These are phyloP conservation scores for Lepidonotus clava DNA, from an alignment of 2,888 invertebrate genomes.

Conservation along the genomic window DNA sequence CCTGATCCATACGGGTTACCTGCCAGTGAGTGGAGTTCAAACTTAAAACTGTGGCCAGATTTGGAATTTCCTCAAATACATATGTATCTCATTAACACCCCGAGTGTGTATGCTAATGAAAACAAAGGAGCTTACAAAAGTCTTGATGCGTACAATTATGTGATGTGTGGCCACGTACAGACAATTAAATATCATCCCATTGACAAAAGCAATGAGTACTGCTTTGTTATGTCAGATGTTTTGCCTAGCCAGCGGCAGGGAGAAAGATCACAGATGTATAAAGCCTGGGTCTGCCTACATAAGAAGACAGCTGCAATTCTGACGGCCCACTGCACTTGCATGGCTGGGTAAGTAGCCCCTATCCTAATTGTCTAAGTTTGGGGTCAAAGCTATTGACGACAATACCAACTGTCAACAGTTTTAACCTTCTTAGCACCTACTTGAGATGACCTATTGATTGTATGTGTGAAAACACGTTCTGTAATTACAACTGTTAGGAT, in stretches of 20 bases:
- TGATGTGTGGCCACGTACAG: not conserved
- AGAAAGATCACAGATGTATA: not conserved
- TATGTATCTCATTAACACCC: not conserved
- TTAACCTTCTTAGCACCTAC: too few relatives aligned
- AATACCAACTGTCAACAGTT: too few relatives aligned
- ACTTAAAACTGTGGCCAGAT: conserved; percentile 12
- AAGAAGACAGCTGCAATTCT: not conserved
- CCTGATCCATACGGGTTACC: not conserved
- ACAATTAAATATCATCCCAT: conserved; percentile 2
- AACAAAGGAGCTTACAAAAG: conserved; percentile 15
- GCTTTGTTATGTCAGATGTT: not conserved
- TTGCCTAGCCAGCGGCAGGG: conserved; percentile 1
- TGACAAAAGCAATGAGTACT: not conserved
- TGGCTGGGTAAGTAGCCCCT: not conserved
- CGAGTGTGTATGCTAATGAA: not conserved
- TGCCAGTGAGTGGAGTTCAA: not conserved
- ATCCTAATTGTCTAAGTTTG: too few relatives aligned
- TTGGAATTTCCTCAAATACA: not conserved
- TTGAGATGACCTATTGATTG: too few relatives aligned
- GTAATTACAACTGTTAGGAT: too few relatives aligned
- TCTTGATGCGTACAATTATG: conserved; percentile 7
- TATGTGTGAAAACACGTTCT: too few relatives aligned
- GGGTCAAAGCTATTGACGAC: too few relatives aligned
- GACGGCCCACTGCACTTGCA: conserved; percentile 17
- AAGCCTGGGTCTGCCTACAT: not conserved